These are phyloP conservation scores for Gobius niger DNA, from an alignment of 2,113 vertebrate genomes.

Conservation along the genomic window DNA sequence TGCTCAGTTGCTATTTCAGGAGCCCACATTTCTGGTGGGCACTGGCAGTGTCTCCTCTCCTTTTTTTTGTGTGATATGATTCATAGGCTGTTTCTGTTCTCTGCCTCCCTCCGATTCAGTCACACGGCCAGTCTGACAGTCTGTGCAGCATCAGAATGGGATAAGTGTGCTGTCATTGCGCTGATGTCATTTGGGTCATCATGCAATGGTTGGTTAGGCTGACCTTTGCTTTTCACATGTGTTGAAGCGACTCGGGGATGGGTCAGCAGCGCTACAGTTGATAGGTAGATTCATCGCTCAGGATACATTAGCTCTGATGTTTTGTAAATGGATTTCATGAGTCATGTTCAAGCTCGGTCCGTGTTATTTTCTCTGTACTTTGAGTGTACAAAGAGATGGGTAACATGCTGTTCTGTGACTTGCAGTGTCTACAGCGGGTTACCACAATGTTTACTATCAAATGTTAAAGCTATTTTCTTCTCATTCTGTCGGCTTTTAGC, in stretches of 20 bases:
- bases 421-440: background rate
- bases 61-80: slow-evolving; percentile 66
- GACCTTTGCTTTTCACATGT: slow-evolving; percentile 64
- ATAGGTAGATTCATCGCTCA: slow-evolving; percentile 37
- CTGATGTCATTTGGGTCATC: slow-evolving; percentile 69
- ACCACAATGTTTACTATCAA: background rate
- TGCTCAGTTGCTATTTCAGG: slow-evolving; percentile 72
- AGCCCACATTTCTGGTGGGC: slow-evolving; percentile 72
- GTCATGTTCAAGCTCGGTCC: slow-evolving; percentile 24
- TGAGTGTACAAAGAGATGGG: background rate
- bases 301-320: slow-evolving; percentile 13
- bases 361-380: slow-evolving; percentile 3
- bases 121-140: slow-evolving; percentile 58
- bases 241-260: slow-evolving; percentile 18
- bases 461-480: background rate
- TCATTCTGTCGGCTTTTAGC: too few species aligned
- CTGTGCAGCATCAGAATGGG: slow-evolving; percentile 60
- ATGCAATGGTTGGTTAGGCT: slow-evolving; percentile 50
- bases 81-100: slow-evolving; percentile 68
- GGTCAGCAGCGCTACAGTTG: slow-evolving; percentile 32
- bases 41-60: slow-evolving; percentile 63
- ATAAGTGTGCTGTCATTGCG: slow-evolving; percentile 49
- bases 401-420: slow-evolving; percentile 8
- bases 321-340: slow-evolving; percentile 29
- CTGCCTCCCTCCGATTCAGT: slow-evolving; percentile 65